These are phyloP conservation scores for Noctilio leporinus DNA, from an alignment of 2,113 vertebrate species.

Conservation along the genomic window DNA sequence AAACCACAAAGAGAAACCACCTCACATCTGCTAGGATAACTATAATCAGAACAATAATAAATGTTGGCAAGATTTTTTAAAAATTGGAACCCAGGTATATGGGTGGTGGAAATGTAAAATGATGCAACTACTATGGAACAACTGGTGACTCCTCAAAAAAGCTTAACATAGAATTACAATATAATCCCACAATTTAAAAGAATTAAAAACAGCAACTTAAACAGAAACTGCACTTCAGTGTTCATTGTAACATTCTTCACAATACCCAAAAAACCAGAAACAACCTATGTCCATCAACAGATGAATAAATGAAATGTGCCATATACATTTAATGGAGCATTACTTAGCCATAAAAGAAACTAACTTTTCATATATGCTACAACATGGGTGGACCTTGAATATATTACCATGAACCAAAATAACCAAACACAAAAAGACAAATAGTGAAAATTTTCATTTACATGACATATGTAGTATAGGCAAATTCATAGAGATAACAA, in stretches of 20 bases:
- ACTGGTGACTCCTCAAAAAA: background rate
- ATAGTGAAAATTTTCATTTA: background rate
- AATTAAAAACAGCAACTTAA: background rate
- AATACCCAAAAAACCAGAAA: background rate
- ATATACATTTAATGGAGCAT: background rate
- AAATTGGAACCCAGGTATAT: background rate
- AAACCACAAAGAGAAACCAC: background rate
- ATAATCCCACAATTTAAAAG: background rate
- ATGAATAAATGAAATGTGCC: background rate
- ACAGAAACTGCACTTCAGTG: background rate
- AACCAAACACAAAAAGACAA: background rate
- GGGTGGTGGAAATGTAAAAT: background rate
- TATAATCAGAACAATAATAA: background rate
- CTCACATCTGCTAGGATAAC: too few species aligned
- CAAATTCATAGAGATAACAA: background rate
- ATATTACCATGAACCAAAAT: background rate
- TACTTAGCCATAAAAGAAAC: background rate
- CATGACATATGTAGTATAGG: background rate
- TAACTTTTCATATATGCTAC: background rate
- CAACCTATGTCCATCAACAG: background rate
- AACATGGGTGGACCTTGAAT: background rate
- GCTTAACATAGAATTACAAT: background rate
- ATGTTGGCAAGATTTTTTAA: background rate
- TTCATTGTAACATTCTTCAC: background rate
- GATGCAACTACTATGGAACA: background rate